Percentiles rank a stretch among this genome's conserved stretches.
These are phyloP conservation scores for Copidosoma aretas DNA, from an alignment of 2,888 invertebrate species.

Conservation along the genomic window DNA sequence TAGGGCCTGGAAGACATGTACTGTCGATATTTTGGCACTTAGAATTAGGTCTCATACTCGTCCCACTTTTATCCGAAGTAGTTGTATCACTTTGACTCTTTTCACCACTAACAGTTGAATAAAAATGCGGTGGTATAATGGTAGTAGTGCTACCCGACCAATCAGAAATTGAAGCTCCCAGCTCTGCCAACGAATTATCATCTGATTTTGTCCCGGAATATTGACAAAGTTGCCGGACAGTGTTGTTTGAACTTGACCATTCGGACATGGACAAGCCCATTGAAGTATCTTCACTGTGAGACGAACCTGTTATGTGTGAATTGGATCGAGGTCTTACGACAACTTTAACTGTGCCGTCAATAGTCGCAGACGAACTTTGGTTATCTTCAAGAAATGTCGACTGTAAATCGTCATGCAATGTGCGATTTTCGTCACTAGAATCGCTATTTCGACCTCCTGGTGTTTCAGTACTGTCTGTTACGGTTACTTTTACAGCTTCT, in stretches of 20 bases:
- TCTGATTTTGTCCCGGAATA: slow-evolving; percentile 80
- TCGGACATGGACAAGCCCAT: slow-evolving; percentile 85
- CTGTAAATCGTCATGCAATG: slow-evolving; percentile 69
- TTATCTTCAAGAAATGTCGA: slow-evolving; percentile 58
- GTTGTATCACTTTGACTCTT: slow-evolving; percentile 60
- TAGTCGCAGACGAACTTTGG: slow-evolving; percentile 67
- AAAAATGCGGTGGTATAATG: slow-evolving; percentile 68
- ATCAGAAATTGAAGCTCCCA: slow-evolving; percentile 81
- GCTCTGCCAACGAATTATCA: slow-evolving; percentile 76
- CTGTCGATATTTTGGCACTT: slow-evolving; percentile 52
- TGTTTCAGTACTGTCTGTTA: slow-evolving; percentile 75
- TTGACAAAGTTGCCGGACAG: slow-evolving; percentile 74
- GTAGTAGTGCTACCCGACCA: slow-evolving; percentile 84
- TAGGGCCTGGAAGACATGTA: slow-evolving; percentile 36
- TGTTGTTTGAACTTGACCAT: slow-evolving; percentile 87
- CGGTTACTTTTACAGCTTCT: slow-evolving; percentile 77
- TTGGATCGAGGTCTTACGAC: slow-evolving; percentile 81
- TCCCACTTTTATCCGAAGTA: slow-evolving; percentile 58
- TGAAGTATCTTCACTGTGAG: slow-evolving; percentile 87
- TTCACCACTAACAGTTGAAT: slow-evolving; percentile 49
- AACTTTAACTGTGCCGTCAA: slow-evolving; percentile 82
- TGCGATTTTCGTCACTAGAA: slow-evolving; percentile 73
- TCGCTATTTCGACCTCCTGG: slow-evolving; percentile 65
- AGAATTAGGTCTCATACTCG: slow-evolving; percentile 58
- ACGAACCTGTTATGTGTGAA: slow-evolving; percentile 74